Evolutionary conservation across 2,888 invertebrate genomes (phyloP).

Genomic region (Trissolcus brochymenae): DNA sequence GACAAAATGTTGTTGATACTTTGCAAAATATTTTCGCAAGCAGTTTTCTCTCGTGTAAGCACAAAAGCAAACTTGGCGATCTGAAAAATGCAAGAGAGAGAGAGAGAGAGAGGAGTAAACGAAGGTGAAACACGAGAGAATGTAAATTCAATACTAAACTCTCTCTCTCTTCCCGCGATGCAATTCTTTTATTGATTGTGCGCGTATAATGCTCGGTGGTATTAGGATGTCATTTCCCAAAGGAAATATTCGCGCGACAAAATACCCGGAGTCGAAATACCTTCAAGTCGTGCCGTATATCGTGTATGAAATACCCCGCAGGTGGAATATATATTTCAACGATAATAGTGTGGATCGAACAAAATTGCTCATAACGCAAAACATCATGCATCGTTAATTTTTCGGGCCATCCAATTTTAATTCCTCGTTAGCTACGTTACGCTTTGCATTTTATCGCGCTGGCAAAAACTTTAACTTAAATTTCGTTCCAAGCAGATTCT

Average conservation of each 20-base stretch:
- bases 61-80: conserved; percentile 1
- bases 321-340: conserved; percentile 14
- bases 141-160: conserved; percentile 8
- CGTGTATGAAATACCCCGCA: conserved; percentile 18
- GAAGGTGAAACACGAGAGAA: neutral
- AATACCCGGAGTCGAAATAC: conserved; percentile 27
- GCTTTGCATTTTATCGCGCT: too few species aligned
- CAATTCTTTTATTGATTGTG: conserved; percentile 41
- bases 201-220: conserved; percentile 23
- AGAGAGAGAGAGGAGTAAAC: neutral
- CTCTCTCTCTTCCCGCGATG: conserved; percentile 10
- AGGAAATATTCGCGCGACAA: conserved; percentile 42
- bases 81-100: neutral
- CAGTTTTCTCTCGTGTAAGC: too few species aligned
- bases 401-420: neutral
- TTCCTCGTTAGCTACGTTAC: too few species aligned
- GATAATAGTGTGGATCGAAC: conserved; percentile 23
- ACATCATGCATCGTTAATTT: conserved; percentile 17
- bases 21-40: too few species aligned
- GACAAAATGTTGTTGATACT: too few species aligned
- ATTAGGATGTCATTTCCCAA: conserved; percentile 41
- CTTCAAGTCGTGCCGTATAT: conserved; percentile 23
- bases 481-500: too few species aligned
- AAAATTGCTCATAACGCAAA: conserved; percentile 30
- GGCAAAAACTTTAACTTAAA: too few species aligned